Conservation (phyloP, 2,797 vertebrate species). For the Cuculus canorus region DNA sequence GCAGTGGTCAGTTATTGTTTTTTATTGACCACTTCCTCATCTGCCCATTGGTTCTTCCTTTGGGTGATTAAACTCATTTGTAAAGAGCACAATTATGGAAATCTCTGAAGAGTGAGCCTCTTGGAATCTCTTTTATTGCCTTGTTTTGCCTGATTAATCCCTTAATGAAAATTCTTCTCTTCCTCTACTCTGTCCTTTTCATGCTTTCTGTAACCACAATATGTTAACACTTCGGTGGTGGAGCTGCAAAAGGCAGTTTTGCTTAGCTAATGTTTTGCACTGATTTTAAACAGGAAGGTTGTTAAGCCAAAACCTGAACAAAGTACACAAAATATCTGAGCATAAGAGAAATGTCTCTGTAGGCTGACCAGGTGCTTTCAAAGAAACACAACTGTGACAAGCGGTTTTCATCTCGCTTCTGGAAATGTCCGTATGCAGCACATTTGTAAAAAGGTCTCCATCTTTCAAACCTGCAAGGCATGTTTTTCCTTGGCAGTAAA, state of each 20-base stretch:
- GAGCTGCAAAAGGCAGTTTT: conserved; percentile 12
- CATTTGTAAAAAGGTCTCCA: not conserved
- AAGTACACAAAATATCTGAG: not conserved
- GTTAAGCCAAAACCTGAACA: conserved; percentile 6
- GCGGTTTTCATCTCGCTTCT: conserved; percentile 31
- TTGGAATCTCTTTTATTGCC: conserved; percentile 34
- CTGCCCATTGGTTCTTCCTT: conserved; percentile 6
- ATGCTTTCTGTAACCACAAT: conserved; percentile 30
- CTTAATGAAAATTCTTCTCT: conserved; percentile 38
- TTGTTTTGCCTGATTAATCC: conserved; percentile 47
- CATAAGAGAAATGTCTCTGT: conserved; percentile 22
- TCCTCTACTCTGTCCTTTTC: not conserved
- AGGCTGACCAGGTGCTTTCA: conserved; percentile 15
- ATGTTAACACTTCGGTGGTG: not conserved
- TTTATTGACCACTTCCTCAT: conserved; percentile 48
- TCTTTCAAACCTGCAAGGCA: not conserved
- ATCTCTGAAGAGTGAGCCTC: conserved; percentile 13
- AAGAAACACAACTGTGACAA: conserved; percentile 28
- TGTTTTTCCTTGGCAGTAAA: conserved; percentile 26
- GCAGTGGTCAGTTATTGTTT: conserved; percentile 5
- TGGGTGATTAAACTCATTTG: not conserved
- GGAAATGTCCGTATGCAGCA: not conserved
- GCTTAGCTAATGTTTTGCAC: not conserved
- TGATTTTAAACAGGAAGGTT: not conserved
- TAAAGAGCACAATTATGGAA: conserved; percentile 28